Conservation (phyloP, 2,888 invertebrate species). For the Alviniconcha strummeri region DNA sequence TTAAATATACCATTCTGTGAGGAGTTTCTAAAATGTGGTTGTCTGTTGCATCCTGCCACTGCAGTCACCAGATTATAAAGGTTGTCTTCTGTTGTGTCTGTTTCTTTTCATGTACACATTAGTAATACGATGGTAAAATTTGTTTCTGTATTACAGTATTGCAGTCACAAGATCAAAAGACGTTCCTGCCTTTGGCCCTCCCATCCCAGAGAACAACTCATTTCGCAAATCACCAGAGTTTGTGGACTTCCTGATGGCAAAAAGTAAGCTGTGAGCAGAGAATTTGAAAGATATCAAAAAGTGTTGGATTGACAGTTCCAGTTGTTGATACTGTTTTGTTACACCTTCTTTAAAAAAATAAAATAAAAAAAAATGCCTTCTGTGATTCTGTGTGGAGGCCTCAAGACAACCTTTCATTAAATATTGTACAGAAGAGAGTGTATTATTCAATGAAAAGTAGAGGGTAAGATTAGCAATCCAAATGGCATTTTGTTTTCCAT, state of each 20-base stretch:
- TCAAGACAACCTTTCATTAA: too few relatives aligned
- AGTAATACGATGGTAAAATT: too few relatives aligned
- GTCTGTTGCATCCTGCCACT: not conserved
- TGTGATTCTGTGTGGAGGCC: too few relatives aligned
- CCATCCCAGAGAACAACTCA: constrained; percentile 88
- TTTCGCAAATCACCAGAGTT: constrained; percentile 94
- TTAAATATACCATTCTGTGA: too few relatives aligned
- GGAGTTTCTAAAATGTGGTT: too few relatives aligned
- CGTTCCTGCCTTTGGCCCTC: constrained; percentile 97
- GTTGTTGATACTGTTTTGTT: not conserved
- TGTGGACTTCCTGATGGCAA: constrained; percentile 94
- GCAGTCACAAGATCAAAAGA: constrained; percentile 88
- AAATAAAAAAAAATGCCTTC: too few relatives aligned
- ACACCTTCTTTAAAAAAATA: too few relatives aligned
- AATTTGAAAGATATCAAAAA: not conserved
- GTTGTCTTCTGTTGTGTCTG: not conserved
- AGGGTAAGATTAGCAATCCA: too few relatives aligned
- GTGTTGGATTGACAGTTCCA: not conserved
- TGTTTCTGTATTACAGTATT: constrained; percentile 53
- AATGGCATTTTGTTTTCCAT: too few relatives aligned
- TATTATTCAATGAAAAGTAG: too few relatives aligned
- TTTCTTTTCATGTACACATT: too few relatives aligned
- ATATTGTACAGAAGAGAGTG: too few relatives aligned
- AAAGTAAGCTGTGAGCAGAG: constrained; percentile 76
- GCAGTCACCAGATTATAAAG: constrained; percentile 2